phyloP scores from a whole-genome alignment of 2,888 invertebrate species.

The Drosophila mimetica region DNA sequence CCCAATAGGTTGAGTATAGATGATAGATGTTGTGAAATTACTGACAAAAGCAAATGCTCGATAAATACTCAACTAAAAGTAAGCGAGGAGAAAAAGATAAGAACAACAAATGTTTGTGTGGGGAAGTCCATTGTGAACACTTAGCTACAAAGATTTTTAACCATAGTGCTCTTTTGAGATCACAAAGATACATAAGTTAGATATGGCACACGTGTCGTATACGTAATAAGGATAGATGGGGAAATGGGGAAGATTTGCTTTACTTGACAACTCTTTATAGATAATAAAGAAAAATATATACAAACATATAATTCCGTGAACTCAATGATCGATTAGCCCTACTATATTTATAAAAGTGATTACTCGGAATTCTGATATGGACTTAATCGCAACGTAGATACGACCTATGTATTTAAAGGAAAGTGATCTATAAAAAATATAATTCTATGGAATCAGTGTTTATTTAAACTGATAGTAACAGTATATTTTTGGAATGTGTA shows the following conservation, averaged over 20 bases:
- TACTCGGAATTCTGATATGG: not conserved
- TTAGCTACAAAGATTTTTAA: not conserved
- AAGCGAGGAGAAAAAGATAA: not conserved
- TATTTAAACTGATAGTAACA: too few species aligned
- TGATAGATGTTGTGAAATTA: constrained; percentile 5
- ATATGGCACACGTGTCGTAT: not conserved
- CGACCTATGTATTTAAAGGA: not conserved
- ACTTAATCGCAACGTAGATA: not conserved
- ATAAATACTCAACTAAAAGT: not conserved
- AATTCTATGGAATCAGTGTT: too few species aligned
- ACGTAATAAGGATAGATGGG: not conserved
- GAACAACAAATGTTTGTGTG: not conserved
- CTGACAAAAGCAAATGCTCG: constrained; percentile 2
- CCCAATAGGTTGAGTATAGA: not conserved
- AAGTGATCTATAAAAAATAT: too few species aligned
- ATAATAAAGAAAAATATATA: not conserved
- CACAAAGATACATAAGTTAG: too few species aligned
- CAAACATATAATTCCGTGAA: not conserved
- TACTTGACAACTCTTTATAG: not conserved
- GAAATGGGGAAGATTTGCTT: not conserved
- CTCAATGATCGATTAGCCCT: not conserved
- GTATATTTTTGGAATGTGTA: too few species aligned
- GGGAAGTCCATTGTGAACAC: not conserved
- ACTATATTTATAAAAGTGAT: not conserved
- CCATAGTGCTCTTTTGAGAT: not conserved